A percentile compares a stretch with the other conserved stretches of the same genome.
Evolutionary conservation across 2,113 vertebrate species (phyloP).

Genomic region (Gnathonemus longibarbis): DNA sequence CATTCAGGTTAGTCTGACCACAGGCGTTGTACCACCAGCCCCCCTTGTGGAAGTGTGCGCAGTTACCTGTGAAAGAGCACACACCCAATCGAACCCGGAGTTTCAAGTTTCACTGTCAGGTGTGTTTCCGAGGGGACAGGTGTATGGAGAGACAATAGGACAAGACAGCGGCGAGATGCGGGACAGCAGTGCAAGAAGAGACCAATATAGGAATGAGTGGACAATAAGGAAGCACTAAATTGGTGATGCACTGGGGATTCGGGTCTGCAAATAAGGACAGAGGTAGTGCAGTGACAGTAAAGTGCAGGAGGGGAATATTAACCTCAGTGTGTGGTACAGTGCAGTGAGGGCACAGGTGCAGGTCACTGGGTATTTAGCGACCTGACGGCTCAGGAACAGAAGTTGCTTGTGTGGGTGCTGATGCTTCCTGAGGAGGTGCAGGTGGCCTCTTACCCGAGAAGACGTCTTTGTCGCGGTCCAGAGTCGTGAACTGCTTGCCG

Average conservation of each 20-base stretch:
- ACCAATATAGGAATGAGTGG: not conserved
- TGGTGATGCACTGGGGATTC: not conserved
- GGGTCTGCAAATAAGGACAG: not conserved
- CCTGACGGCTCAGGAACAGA: not conserved
- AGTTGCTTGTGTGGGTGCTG: not conserved
- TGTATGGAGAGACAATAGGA: not conserved
- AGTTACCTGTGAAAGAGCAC: conserved; percentile 72
- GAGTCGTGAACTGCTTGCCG: conserved; percentile 92
- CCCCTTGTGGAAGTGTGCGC: conserved; percentile 96
- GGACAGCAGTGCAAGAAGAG: not conserved
- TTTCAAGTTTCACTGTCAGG: not conserved
- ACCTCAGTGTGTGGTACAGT: not conserved
- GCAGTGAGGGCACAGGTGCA: not conserved
- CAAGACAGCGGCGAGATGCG: not conserved
- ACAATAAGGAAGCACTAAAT: not conserved
- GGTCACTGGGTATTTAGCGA: not conserved
- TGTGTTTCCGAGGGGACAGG: not conserved
- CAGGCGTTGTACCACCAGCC: conserved; percentile 99
- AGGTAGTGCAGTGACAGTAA: too few relatives aligned
- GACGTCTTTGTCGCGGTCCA: conserved; percentile 87
- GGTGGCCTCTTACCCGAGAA: conserved; percentile 74
- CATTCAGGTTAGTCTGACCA: conserved; percentile 93
- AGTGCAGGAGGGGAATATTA: not conserved
- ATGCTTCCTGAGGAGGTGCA: not conserved
- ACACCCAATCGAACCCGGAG: not conserved